Percentiles rank a stretch among this genome's conserved stretches.
Conservation (phyloP, 1,140 invertebrate species). For the Cydia pomonella region DNA sequence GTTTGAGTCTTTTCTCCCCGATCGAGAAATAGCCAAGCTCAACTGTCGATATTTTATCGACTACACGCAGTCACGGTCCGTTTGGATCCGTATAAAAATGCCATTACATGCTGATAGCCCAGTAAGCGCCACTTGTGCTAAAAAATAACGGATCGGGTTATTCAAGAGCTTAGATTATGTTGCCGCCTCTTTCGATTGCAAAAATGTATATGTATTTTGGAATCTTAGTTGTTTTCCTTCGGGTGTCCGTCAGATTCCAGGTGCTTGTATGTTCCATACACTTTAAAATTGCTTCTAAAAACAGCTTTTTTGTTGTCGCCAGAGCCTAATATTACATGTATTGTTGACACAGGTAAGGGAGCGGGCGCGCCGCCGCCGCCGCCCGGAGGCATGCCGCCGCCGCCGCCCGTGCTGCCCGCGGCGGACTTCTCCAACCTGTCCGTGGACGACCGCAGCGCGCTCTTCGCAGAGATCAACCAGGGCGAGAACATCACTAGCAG, state of each 20-base stretch:
- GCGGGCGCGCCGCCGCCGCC: slow-evolving; percentile 83
- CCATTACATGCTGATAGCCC: neutral
- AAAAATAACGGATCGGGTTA: neutral
- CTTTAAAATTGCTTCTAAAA: too few species aligned
- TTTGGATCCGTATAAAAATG: neutral
- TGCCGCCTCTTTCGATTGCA: neutral
- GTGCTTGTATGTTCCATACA: too few species aligned
- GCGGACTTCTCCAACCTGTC: slow-evolving; percentile 80
- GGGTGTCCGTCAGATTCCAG: too few species aligned
- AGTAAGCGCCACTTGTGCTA: neutral
- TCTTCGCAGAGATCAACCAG: slow-evolving; percentile 97
- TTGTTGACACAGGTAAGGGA: slow-evolving; percentile 53
- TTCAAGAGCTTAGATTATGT: neutral
- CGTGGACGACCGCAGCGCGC: slow-evolving; percentile 88
- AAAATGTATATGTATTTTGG: too few species aligned
- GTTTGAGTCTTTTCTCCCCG: neutral
- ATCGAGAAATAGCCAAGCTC: neutral
- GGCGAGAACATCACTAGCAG: slow-evolving; percentile 95
- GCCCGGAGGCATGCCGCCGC: slow-evolving; percentile 83
- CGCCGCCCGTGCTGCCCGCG: slow-evolving; percentile 85
- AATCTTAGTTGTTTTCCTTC: too few species aligned
- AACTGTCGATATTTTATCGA: neutral
- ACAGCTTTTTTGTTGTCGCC: neutral
- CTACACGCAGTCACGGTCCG: neutral
- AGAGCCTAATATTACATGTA: neutral